A percentile compares a stretch with the other conserved stretches of the same genome.
These are phyloP conservation scores for Amblyjoppa fuscipennis DNA, from an alignment of 2,888 invertebrate species.

Conservation along the genomic window DNA sequence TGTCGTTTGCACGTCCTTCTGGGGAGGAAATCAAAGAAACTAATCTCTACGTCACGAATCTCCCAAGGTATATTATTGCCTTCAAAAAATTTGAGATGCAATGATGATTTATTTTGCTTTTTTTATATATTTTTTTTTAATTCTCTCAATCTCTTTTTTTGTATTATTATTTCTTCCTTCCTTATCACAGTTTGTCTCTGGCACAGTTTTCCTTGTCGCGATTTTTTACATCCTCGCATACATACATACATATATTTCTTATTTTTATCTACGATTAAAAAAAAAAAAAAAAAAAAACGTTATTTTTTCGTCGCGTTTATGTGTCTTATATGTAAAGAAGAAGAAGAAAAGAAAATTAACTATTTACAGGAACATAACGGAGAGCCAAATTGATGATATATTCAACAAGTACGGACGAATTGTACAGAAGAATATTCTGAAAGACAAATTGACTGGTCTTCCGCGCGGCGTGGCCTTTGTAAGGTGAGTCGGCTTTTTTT, in stretches of 20 bases:
- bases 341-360: neutral
- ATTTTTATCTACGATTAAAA: conserved; percentile 1
- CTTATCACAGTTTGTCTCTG: conserved; percentile 13
- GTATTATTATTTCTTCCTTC: conserved; percentile 39
- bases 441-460: conserved; percentile 94
- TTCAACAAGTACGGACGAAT: conserved; percentile 96
- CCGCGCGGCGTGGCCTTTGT: conserved; percentile 97
- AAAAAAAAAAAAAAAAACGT: no score
- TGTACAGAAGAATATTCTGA: conserved; percentile 95
- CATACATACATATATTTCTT: neutral
- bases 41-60: conserved; percentile 96
- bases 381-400: conserved; percentile 93
- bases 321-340: neutral
- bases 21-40: conserved; percentile 97
- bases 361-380: conserved; percentile 89
- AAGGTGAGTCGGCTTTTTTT: conserved; percentile 87
- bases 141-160: conserved; percentile 25
- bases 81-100: conserved; percentile 47
- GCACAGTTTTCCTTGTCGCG: conserved; percentile 33
- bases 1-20: conserved; percentile 96
- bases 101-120: conserved; percentile 29
- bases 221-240: conserved; percentile 21
- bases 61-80: conserved; percentile 88
- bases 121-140: conserved; percentile 46
- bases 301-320: neutral